These are phyloP conservation scores for Trichacis sp. DNA, from an alignment of 2,888 invertebrate genomes.

Conservation along the genomic window DNA sequence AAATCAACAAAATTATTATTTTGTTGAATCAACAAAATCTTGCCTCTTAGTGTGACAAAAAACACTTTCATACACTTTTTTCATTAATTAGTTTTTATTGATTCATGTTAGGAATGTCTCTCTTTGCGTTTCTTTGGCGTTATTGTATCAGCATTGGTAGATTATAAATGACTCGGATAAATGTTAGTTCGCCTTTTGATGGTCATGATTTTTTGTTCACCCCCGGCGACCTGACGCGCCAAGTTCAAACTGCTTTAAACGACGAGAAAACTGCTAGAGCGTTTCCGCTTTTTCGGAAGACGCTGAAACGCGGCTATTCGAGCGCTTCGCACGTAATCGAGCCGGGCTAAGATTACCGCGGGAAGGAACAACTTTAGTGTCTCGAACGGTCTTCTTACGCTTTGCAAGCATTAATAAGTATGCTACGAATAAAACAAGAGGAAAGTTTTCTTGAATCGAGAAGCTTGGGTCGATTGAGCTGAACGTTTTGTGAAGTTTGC, in stretches of 20 bases:
- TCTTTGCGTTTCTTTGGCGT: constrained; percentile 32
- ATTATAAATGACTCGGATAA: constrained; percentile 38
- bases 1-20: too few species aligned
- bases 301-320: constrained; percentile 13
- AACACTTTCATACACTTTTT: constrained; percentile 36
- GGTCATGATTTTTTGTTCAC: constrained; percentile 28
- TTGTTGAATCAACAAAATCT: too few species aligned
- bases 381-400: constrained; percentile 15
- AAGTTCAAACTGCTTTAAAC: constrained; percentile 44
- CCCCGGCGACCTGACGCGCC: constrained; percentile 29
- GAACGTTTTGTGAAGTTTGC: not conserved
- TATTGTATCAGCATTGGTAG: constrained; percentile 35
- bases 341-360: constrained; percentile 18
- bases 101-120: constrained; percentile 7
- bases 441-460: not conserved
- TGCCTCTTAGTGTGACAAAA: too few species aligned
- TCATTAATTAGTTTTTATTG: constrained; percentile 6
- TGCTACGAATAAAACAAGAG: not conserved
- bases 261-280: constrained; percentile 36
- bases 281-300: constrained; percentile 24
- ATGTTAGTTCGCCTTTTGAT: constrained; percentile 37
- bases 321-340: constrained; percentile 21
- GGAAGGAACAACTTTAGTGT: constrained; percentile 22
- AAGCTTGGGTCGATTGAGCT: not conserved
- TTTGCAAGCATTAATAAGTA: constrained; percentile 1